These are phyloP conservation scores for Galerucella pusilla DNA, from an alignment of 2,888 invertebrate genomes.

Conservation along the genomic window DNA sequence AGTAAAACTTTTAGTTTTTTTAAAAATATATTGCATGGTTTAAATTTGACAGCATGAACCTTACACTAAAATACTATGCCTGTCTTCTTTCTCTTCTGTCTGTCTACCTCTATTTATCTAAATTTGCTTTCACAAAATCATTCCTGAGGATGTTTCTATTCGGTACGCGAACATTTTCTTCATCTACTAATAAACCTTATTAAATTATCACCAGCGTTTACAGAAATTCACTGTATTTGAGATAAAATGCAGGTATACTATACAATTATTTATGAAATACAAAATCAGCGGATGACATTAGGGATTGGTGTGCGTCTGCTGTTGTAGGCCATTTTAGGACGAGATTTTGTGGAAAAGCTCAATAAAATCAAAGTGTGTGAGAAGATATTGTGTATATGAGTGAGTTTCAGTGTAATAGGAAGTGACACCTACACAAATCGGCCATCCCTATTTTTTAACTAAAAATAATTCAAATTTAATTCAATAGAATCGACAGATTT, in stretches of 20 bases:
- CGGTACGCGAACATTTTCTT: conserved; percentile 38
- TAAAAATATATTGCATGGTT: conserved; percentile 23
- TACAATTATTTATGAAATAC: conserved; percentile 39
- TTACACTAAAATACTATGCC: conserved; percentile 39
- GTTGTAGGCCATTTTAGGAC: conserved; percentile 45
- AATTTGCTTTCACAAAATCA: conserved; percentile 37
- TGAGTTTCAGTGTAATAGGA: conserved; percentile 28
- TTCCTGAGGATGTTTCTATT: conserved; percentile 35
- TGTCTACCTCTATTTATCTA: conserved; percentile 33
- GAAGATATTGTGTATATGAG: conserved; percentile 29
- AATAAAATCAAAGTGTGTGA: conserved; percentile 33
- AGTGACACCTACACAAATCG: conserved; percentile 34
- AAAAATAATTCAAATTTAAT: conserved; percentile 2
- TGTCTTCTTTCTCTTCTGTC: conserved; percentile 43
- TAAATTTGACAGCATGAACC: conserved; percentile 36
- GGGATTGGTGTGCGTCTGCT: conserved; percentile 45
- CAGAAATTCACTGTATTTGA: conserved; percentile 40
- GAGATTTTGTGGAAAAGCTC: conserved; percentile 43
- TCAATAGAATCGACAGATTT: conserved; percentile 9
- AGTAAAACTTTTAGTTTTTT: conserved; percentile 4
- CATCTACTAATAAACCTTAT: conserved; percentile 40
- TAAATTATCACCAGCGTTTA: conserved; percentile 56
- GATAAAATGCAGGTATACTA: conserved; percentile 35
- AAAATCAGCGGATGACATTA: conserved; percentile 24
- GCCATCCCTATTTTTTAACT: conserved; percentile 1